Conservation (phyloP, 1,140 invertebrate genomes). For the Sinonovacula constricta region DNA sequence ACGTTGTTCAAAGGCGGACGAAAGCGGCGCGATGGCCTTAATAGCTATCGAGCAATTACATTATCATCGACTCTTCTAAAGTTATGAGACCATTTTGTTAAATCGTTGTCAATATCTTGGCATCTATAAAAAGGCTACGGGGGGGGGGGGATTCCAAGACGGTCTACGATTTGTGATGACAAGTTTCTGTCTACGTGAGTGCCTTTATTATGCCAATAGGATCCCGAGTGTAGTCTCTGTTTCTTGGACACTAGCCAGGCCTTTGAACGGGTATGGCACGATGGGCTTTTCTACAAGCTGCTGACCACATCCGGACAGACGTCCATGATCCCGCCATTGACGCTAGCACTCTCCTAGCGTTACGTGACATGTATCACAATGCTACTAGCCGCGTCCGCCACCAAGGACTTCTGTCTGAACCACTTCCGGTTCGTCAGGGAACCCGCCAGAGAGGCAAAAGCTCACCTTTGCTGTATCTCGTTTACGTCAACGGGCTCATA, state of each 20-base stretch:
- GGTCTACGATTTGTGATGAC: background rate
- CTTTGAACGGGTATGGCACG: background rate
- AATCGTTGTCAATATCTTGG: background rate
- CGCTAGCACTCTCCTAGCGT: background rate
- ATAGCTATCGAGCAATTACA: background rate
- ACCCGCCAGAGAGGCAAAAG: slow-evolving; percentile 22
- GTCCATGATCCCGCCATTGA: no score
- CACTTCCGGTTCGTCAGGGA: background rate
- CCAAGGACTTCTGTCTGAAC: background rate
- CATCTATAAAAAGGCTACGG: background rate
- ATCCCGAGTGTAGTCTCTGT: background rate
- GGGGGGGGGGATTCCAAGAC: background rate
- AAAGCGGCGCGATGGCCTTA: background rate
- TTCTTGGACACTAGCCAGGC: background rate
- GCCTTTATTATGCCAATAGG: background rate
- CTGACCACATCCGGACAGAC: no score
- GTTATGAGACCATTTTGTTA: background rate
- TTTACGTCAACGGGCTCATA: slow-evolving; percentile 8
- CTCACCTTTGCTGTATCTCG: slow-evolving; percentile 1
- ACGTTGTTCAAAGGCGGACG: background rate
- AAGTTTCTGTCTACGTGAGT: background rate
- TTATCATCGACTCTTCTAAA: background rate
- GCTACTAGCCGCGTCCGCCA: background rate
- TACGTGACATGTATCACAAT: background rate
- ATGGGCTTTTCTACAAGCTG: background rate